Conservation (phyloP, 2,797 vertebrate genomes). For the Catostomus latipinnis region DNA sequence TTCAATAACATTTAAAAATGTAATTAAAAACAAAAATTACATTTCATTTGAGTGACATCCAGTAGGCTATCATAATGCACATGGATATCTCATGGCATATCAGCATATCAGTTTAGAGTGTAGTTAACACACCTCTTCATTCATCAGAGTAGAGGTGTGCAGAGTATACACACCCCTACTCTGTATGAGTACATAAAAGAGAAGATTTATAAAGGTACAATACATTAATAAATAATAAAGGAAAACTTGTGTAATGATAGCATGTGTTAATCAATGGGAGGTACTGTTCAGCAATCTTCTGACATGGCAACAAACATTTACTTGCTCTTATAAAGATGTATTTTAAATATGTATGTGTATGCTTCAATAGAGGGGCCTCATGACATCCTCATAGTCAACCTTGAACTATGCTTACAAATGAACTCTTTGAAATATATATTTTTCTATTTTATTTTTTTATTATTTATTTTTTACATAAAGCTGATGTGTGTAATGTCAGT, state of each 20-base stretch:
- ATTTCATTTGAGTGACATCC: not conserved
- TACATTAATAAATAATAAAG: not conserved
- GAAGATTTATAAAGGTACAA: conserved; percentile 4
- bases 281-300: conserved; percentile 66
- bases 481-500: not conserved
- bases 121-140: conserved; percentile 64
- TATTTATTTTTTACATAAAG: not conserved
- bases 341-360: not conserved
- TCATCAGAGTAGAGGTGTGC: too few species aligned
- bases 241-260: conserved; percentile 20
- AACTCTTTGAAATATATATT: not conserved
- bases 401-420: not conserved
- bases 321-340: conserved; percentile 6
- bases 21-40: not conserved
- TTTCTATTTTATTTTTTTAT: not conserved
- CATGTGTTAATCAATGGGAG: conserved; percentile 70
- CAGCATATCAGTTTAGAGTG: conserved; percentile 58
- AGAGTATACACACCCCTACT: too few species aligned
- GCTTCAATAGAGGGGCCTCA: too few species aligned
- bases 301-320: conserved; percentile 57
- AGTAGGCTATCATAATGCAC: not conserved
- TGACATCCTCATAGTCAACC: not conserved
- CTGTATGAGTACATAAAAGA: conserved; percentile 41
- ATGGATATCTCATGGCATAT: not conserved
- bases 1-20: not conserved